Evolutionary conservation across 2,888 invertebrate species (phyloP), one percentile per base, ranked within the genome.

Genomic region (Charanyca ferruginea): DNA sequence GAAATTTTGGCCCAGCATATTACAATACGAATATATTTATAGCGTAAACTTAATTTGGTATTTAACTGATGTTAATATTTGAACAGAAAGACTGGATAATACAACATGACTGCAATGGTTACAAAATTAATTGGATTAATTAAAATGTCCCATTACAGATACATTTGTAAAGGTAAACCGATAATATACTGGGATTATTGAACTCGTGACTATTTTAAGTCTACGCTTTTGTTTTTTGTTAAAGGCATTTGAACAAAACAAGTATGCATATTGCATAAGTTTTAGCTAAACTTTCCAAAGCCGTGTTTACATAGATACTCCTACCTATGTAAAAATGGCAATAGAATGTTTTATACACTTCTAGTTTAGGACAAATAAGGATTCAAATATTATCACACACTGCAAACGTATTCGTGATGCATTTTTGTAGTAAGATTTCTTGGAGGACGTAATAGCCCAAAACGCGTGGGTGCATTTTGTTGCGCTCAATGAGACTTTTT

Each of bases 121-220:
- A 32, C 53, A 48, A 58, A 58, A 51, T 69, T 23, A 28, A 45
- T 67, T 38, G n/a, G 2, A 22, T 41, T 16, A 23, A 45, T 45
- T 45, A 20, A 38, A 22, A 20, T 48, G 3, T 41, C n/a, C 28
- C 25, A 49, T 44, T 49, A 7, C 42, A 28, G 6, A 57, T 49
- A n/a, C 13, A 57, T 35, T 57, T n/a, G 7, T 16, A 25, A 41
- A 48, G 7, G 42, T 35, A 28, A 42, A 42, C 13, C 7, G 20
- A 8, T 48, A n/a, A 48, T 13, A 1, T 64, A 20, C 49, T 23
- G 8, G 22, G 1, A 44, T 41, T 18, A 23, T 22, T 32, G 38
- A 28, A 41, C 5, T 48, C n/a, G n/a, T 5, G 20, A n/a, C 32
- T 32, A 25, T 35, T 22, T 28, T 11, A 32, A n/a, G 5, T 32